phyloP scores from a whole-genome alignment of 2,888 invertebrate species.

The Ectemnius lituratus region DNA sequence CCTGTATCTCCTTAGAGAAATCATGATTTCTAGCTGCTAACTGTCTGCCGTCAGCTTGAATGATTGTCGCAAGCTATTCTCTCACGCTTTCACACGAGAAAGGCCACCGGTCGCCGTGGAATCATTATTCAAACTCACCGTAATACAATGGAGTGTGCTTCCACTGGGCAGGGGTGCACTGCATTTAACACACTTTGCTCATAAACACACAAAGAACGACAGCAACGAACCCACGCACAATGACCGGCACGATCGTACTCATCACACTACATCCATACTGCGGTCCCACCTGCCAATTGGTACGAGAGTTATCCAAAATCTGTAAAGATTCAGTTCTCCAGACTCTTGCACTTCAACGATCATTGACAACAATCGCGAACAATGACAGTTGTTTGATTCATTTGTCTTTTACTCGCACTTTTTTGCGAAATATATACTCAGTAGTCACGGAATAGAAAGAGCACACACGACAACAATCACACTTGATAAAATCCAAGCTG shows the following conservation, averaged over 20 bases:
- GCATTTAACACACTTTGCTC: slow-evolving; percentile 11
- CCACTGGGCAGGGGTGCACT: slow-evolving; percentile 8
- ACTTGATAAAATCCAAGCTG: too few relatives aligned
- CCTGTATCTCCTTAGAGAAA: slow-evolving; percentile 23
- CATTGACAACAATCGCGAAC: too few relatives aligned
- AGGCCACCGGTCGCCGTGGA: neutral
- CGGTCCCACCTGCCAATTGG: too few relatives aligned
- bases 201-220: slow-evolving; percentile 1
- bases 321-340: too few relatives aligned
- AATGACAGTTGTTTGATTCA: too few relatives aligned
- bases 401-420: too few relatives aligned
- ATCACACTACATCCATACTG: slow-evolving; percentile 3
- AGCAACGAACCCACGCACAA: slow-evolving; percentile 1
- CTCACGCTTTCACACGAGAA: neutral
- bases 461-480: too few relatives aligned
- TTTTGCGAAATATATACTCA: too few relatives aligned
- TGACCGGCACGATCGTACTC: neutral
- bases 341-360: too few relatives aligned
- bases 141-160: neutral
- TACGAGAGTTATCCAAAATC: too few relatives aligned
- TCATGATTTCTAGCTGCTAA: slow-evolving; percentile 16
- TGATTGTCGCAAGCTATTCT: neutral
- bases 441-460: too few relatives aligned
- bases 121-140: slow-evolving; percentile 16
- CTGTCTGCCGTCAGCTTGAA: slow-evolving; percentile 19